A percentile compares a stretch with the other conserved stretches of the same genome.
Evolutionary conservation across 2,113 vertebrate genomes (phyloP).

Genomic region (Parus major): DNA sequence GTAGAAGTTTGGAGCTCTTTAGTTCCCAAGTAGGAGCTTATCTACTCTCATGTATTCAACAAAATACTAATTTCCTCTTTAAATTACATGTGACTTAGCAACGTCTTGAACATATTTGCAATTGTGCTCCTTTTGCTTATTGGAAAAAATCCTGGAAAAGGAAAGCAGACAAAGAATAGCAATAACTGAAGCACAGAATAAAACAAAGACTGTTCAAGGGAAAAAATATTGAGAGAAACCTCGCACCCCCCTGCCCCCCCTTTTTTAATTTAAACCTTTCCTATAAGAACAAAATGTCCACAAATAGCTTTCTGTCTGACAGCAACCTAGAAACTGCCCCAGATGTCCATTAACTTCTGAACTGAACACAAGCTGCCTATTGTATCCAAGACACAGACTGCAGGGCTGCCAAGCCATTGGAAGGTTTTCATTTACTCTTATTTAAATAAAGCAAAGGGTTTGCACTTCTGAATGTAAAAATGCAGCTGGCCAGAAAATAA

Average conservation of each 20-base stretch:
- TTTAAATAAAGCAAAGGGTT: constrained; percentile 41
- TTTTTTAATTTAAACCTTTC: constrained; percentile 34
- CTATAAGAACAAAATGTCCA: not conserved
- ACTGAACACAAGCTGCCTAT: constrained; percentile 44
- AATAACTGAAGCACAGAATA: not conserved
- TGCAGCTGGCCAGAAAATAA: not conserved
- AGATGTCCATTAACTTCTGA: constrained; percentile 44
- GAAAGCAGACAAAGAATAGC: not conserved
- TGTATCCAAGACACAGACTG: constrained; percentile 44
- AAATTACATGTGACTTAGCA: not conserved
- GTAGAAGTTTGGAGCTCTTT: not conserved
- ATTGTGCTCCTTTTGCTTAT: not conserved
- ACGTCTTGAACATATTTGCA: not conserved
- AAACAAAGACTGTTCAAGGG: not conserved
- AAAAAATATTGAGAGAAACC: not conserved
- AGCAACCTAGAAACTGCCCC: constrained; percentile 5
- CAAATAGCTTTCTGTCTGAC: constrained; percentile 26
- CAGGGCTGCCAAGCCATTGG: constrained; percentile 39
- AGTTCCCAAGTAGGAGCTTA: not conserved
- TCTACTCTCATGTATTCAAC: constrained; percentile 1
- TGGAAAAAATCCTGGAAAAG: not conserved
- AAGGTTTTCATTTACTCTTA: constrained; percentile 55
- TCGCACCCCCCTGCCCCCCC: fast-evolving
- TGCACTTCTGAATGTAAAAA: not conserved
- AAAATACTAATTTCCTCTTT: constrained; percentile 32